phyloP scores from a whole-genome alignment of 2,113 vertebrate genomes.

The Alaudala cheleensis region DNA sequence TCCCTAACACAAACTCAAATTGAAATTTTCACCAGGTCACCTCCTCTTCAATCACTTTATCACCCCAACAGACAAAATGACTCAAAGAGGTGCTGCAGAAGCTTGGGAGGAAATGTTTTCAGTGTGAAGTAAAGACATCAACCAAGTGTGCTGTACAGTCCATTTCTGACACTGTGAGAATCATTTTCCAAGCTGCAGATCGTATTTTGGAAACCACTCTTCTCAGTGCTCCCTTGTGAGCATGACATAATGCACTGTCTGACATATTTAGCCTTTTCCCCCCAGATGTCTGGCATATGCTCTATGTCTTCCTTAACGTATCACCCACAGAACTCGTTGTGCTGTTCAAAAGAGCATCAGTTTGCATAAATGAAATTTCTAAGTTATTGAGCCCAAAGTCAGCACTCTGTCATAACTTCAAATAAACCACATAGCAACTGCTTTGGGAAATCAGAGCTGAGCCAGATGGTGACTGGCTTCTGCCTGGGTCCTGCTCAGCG shows the following conservation, averaged over 20 bases:
- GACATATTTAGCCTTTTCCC: slow-evolving; percentile 28
- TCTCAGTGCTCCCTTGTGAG: slow-evolving; percentile 7
- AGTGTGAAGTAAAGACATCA: slow-evolving; percentile 15
- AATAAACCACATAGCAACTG: slow-evolving; percentile 53
- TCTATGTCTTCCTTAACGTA: slow-evolving; percentile 10
- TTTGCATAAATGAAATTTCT: slow-evolving; percentile 17
- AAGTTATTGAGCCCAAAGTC: slow-evolving; percentile 30
- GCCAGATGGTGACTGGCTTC: slow-evolving; percentile 16
- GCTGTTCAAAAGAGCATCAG: slow-evolving; percentile 1
- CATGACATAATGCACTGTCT: slow-evolving; percentile 39
- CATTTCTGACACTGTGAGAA: slow-evolving; percentile 32
- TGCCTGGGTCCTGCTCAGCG: fast-evolving
- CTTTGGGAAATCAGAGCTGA: slow-evolving; percentile 20
- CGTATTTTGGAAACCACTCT: slow-evolving; percentile 15
- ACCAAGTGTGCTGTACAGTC: background rate
- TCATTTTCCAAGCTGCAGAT: slow-evolving; percentile 10
- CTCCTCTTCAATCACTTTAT: background rate
- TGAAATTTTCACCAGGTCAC: background rate
- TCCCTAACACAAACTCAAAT: background rate
- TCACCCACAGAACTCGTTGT: background rate
- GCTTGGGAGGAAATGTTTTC: slow-evolving; percentile 26
- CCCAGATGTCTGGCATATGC: slow-evolving; percentile 53
- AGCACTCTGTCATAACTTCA: slow-evolving; percentile 48
- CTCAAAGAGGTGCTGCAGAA: background rate
- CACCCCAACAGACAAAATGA: background rate